Conservation (phyloP, 2,888 invertebrate genomes). For the Nephrotoma guestfalica region DNA sequence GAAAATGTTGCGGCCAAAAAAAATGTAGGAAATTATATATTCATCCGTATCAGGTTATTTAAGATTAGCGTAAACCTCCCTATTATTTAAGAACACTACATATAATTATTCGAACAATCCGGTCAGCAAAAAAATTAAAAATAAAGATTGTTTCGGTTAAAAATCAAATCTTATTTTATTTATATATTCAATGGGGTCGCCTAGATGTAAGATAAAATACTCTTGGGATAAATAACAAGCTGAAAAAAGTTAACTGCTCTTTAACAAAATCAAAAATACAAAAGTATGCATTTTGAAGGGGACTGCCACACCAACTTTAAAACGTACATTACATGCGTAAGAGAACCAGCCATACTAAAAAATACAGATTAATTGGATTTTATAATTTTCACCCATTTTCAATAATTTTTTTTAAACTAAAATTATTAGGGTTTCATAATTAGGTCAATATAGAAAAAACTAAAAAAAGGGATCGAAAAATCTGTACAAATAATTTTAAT, state of each 20-base stretch:
- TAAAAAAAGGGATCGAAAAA: not conserved
- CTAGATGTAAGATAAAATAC: not conserved
- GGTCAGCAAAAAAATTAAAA: too few species aligned
- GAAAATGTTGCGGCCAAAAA: too few species aligned
- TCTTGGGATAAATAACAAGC: not conserved
- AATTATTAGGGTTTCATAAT: not conserved
- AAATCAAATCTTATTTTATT: not conserved
- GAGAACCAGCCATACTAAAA: not conserved
- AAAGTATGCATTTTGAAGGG: not conserved
- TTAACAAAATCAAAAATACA: not conserved
- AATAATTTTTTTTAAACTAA: not conserved
- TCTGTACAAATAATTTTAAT: not conserved
- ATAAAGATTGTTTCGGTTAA: too few species aligned
- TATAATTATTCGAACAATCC: too few species aligned
- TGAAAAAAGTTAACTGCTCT: not conserved
- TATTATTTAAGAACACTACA: too few species aligned
- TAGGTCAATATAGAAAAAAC: not conserved
- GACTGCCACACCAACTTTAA: not conserved
- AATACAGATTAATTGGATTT: not conserved
- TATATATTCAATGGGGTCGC: not conserved
- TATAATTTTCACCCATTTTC: not conserved
- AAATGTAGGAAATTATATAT: too few species aligned
- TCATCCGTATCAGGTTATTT: too few species aligned
- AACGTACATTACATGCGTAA: not conserved
- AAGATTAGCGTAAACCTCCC: too few species aligned